Evolutionary conservation across 2,888 invertebrate genomes (phyloP).

Genomic region (Empis livida): DNA sequence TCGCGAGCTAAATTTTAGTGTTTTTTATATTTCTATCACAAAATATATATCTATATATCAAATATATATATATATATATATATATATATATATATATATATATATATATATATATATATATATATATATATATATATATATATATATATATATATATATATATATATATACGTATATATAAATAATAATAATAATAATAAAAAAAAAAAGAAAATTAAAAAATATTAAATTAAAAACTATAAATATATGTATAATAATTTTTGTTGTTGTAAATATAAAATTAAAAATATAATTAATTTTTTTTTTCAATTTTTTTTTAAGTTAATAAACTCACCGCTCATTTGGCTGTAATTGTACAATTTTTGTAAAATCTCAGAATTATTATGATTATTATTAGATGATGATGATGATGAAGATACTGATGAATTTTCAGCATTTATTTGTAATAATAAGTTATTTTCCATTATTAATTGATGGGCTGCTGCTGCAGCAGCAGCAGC

Average conservation of each 20-base stretch:
- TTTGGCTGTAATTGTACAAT: constrained; percentile 30
- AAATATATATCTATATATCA: too few species aligned
- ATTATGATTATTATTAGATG: not conserved
- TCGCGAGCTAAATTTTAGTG: too few species aligned
- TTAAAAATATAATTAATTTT: too few species aligned
- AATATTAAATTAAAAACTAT: constrained; percentile 3
- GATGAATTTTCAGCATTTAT: constrained; percentile 16
- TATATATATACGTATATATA: not conserved
- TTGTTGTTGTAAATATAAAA: too few species aligned
- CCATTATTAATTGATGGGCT: constrained; percentile 13
- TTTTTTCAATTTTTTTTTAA: not conserved
- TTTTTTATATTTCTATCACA: too few species aligned
- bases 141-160: constrained; percentile 4
- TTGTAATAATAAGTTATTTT: constrained; percentile 19
- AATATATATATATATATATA: too few species aligned
- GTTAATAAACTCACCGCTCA: constrained; percentile 30
- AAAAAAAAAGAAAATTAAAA: constrained; percentile 1
- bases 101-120: too few species aligned
- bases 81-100: too few species aligned
- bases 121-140: not conserved
- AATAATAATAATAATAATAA: constrained; percentile 3
- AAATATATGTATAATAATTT: not conserved
- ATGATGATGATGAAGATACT: not conserved
- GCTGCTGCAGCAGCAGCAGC: constrained; percentile 4
- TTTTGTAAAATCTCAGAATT: constrained; percentile 27